Base-by-base conservation (phyloP, 2,113 vertebrate species). In the Campylomormyrus tamandua region DNA sequence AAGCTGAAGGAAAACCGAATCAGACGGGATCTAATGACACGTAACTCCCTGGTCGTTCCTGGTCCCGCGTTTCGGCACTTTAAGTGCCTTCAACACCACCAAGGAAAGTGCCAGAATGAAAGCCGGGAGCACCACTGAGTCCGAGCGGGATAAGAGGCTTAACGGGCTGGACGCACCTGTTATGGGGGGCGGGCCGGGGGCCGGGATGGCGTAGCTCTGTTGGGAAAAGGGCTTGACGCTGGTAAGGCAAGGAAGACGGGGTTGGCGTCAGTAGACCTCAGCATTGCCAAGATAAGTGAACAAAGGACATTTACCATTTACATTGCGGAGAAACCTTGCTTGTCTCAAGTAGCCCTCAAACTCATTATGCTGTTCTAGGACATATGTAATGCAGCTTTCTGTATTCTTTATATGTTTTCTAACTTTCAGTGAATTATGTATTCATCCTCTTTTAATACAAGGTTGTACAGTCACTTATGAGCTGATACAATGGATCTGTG, bases 171-270 rank as follows among this genome's bases (percentile, higher is more conserved):
- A 87, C 46, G 6, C n/a, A 98, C 98, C 97, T 97, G 97, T 95
- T 95, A 98, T 96, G 66, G 97, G 95, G 93, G 97, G 94, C 0
- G 96, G 95, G 93, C 94, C 95, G 70, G 95, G 92, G 42, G 97
- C 94, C 93, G 98, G 98, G 95, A 98, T 97, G 95, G 96, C 77
- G 89, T 98, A 98, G 94, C 95, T 94, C 94, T 97, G 97, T 92
- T 97, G 97, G 93, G 97, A 97, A 95, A 98, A 99, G 92, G 98
- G 98, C 94, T 99, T 99, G 96, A 98, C 97, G 48, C 98, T 99
- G 94, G 0, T 39, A 92, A 94, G 94, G 90, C 48, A 87, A 94
- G 91, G 94, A 87, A 91, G 91, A 91, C 70, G 90, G 90, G 90
- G 90, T 88, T 93, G 88, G 93, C 88, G 10, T 87, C 31, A 87